Evolutionary conservation across 2,888 invertebrate species (phyloP).

Genomic region (Noctua fimbriata): DNA sequence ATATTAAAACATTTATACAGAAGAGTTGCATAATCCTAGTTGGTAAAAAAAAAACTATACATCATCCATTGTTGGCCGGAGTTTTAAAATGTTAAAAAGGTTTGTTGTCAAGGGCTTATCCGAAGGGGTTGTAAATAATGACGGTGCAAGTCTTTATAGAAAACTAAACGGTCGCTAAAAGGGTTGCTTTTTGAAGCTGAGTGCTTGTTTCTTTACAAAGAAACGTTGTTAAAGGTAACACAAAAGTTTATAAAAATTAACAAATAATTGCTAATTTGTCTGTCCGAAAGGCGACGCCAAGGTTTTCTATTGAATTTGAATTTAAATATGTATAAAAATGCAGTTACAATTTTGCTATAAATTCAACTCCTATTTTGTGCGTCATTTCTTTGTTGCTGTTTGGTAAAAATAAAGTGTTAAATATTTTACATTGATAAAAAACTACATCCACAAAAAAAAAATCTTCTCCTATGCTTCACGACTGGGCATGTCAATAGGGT

Average conservation of each 20-base stretch:
- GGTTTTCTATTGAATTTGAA: neutral
- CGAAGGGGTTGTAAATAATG: slow-evolving; percentile 90
- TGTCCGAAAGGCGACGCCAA: neutral
- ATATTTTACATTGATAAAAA: neutral
- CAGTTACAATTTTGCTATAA: neutral
- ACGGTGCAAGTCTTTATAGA: slow-evolving; percentile 86
- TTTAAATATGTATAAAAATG: neutral
- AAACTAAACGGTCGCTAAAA: slow-evolving; percentile 84
- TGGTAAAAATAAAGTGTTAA: neutral
- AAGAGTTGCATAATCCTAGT: slow-evolving; percentile 81
- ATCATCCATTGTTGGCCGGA: slow-evolving; percentile 84
- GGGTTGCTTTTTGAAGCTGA: slow-evolving; percentile 68
- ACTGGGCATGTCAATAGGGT: neutral
- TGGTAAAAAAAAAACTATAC: slow-evolving; percentile 82
- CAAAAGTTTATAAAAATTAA: neutral
- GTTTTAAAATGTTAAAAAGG: slow-evolving; percentile 90
- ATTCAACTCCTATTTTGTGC: neutral
- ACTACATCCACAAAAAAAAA: neutral
- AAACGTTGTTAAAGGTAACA: slow-evolving; percentile 24
- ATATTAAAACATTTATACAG: slow-evolving; percentile 89
- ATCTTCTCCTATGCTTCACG: neutral
- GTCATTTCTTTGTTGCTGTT: neutral
- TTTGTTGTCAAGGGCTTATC: slow-evolving; percentile 88
- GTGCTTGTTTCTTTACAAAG: slow-evolving; percentile 51
- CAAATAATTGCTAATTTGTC: neutral